These are phyloP conservation scores for Yponomeuta malinellus DNA, from an alignment of 2,888 invertebrate genomes.

Conservation along the genomic window DNA sequence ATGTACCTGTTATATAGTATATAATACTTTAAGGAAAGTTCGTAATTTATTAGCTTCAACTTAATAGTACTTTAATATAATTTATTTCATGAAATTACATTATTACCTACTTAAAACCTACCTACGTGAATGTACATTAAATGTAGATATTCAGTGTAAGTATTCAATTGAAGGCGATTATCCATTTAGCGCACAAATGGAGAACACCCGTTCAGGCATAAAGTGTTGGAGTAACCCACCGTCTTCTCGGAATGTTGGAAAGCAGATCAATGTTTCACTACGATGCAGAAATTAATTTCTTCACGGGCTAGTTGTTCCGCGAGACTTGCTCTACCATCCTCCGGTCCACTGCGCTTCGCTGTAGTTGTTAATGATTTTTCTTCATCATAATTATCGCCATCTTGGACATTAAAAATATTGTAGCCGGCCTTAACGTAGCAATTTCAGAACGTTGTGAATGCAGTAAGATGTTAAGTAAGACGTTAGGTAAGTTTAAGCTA, in stretches of 20 bases:
- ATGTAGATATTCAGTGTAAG: no score
- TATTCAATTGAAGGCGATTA: not conserved
- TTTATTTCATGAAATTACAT: no score
- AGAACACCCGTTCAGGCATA: not conserved
- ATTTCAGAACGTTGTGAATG: no score
- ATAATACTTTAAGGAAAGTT: no score
- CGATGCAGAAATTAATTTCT: conserved; percentile 13
- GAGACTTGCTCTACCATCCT: not conserved
- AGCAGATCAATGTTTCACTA: conserved; percentile 14
- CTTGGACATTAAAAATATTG: not conserved
- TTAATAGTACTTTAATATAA: no score
- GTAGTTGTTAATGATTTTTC: conserved; percentile 1
- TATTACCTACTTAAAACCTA: no score
- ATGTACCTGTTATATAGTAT: no score
- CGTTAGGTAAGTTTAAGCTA: no score
- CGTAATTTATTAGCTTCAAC: no score
- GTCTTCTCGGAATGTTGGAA: conserved; percentile 18
- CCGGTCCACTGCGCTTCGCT: conserved; percentile 6
- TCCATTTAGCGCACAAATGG: not conserved
- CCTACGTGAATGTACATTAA: no score
- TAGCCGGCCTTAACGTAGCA: no score
- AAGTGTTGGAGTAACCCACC: not conserved
- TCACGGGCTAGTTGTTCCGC: conserved; percentile 11
- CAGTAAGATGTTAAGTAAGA: no score
- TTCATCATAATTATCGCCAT: conserved; percentile 4